Base-by-base conservation (phyloP, 2,888 invertebrate species). In the Argyresthia albistria region DNA sequence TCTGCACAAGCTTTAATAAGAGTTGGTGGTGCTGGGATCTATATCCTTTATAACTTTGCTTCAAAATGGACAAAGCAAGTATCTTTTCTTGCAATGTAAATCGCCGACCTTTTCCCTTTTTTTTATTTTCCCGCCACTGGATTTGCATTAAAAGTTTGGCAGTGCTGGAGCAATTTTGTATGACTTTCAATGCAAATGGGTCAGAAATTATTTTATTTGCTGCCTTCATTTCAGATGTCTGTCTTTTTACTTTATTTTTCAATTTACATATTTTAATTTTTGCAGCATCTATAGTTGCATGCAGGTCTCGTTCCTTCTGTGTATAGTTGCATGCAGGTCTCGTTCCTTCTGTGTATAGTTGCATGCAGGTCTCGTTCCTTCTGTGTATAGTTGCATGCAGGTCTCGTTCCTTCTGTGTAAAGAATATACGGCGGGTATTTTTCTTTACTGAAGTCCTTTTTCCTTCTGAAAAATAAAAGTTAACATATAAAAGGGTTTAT, bases 11-110 rank as follows among this genome's bases (percentile, higher is more conserved):
- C 15, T 46, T 14, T 4, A n/a, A 52, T 37, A 12, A 37, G 15
- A 4, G 49, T 49, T 14, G 12, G 49, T 0, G 37, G 42, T 9
- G 51, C 16, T 3, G 56, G 57, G 16, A 54, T 46, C 54, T 53
- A n/a, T 57, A 58, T 7, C 43, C 54, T 35, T 56, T 54, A 9
- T 52, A 51, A 37, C 58, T 56, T 52, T 49, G 49, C 37, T 49
- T 49, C 8, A 49, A 14, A 12, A 49, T 15, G 1, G 37, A 36
- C 37, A 49, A n/a, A 12, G 49, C 49, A n/a, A 49, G n/a, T 6
- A 49, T 36, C 35, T 49, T 49, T 49, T 49, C 49, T 14, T 49
- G 16, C 8, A 37, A 36, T 12, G 49, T 37, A 37, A 49, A 49
- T 11, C 49, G 15, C 15, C 49, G 36, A 6, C 49, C 49, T 37